A percentile compares a stretch with the other conserved stretches of the same genome.
phyloP scores from a whole-genome alignment of 2,113 vertebrate species.

The Ptychochromis oligacanthus region DNA sequence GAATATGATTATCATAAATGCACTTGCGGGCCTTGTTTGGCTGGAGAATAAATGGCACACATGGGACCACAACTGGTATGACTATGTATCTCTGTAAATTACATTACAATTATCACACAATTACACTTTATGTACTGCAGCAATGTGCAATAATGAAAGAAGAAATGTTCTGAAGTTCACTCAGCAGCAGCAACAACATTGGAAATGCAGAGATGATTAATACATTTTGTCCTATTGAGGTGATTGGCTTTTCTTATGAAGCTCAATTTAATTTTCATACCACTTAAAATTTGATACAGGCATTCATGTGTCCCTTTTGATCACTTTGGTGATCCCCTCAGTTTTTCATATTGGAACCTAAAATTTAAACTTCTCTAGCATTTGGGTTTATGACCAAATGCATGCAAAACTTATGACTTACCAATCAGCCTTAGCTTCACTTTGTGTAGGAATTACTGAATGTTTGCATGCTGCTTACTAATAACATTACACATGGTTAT shows the following conservation, averaged over 20 bases:
- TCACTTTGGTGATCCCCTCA: not conserved
- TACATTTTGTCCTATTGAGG: not conserved
- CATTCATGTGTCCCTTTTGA: not conserved
- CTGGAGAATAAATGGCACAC: not conserved
- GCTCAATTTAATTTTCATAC: not conserved
- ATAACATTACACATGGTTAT: not conserved
- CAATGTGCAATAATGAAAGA: not conserved
- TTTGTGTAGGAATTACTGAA: not conserved
- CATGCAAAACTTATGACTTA: not conserved
- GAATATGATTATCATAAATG: not conserved
- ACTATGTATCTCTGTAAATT: not conserved
- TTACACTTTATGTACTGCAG: not conserved
- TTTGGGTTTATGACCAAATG: not conserved
- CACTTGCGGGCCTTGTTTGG: not conserved
- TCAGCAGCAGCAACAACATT: not conserved
- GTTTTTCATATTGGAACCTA: not conserved
- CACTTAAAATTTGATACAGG: not conserved
- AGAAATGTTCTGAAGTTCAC: not conserved
- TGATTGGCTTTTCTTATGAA: not conserved
- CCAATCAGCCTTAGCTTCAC: not conserved
- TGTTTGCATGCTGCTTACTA: not conserved
- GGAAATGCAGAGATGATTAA: not conserved
- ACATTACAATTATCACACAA: not conserved
- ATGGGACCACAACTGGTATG: not conserved
- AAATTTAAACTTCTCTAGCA: too few relatives aligned